phyloP scores from a whole-genome alignment of 2,888 invertebrate species.

The Axea sp. region DNA sequence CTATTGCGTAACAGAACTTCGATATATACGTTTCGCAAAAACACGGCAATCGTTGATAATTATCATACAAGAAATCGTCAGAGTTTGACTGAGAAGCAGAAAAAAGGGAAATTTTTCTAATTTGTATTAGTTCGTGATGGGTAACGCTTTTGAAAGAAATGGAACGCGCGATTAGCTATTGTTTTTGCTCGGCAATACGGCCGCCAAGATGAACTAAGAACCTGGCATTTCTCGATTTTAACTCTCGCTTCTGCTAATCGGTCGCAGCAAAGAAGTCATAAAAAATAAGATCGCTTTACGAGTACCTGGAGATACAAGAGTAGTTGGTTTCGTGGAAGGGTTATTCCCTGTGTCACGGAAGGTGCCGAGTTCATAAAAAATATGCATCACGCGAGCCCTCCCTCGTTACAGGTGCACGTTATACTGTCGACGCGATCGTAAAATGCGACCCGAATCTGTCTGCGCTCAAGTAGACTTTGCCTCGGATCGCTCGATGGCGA shows the following conservation, averaged over 20 bases:
- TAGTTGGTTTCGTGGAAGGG: slow-evolving; percentile 76
- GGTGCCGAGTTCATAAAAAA: slow-evolving; percentile 74
- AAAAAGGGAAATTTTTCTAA: slow-evolving; percentile 38
- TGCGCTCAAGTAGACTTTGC: slow-evolving; percentile 59
- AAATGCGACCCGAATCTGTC: slow-evolving; percentile 76
- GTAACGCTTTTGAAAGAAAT: slow-evolving; percentile 42
- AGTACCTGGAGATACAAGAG: slow-evolving; percentile 76
- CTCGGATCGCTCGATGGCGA: slow-evolving; percentile 37
- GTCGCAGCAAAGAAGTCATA: slow-evolving; percentile 72
- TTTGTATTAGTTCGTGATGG: slow-evolving; percentile 53
- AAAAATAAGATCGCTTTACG: slow-evolving; percentile 76
- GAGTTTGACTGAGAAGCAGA: not conserved
- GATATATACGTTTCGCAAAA: slow-evolving; percentile 21
- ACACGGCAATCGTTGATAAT: slow-evolving; percentile 31
- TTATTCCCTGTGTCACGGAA: slow-evolving; percentile 76
- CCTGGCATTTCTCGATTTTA: slow-evolving; percentile 67
- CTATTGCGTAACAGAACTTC: slow-evolving; percentile 17
- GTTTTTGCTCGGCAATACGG: slow-evolving; percentile 51
- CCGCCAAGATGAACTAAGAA: slow-evolving; percentile 42
- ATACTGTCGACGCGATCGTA: slow-evolving; percentile 68
- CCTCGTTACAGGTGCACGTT: slow-evolving; percentile 66
- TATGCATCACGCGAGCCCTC: slow-evolving; percentile 75
- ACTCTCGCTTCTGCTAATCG: slow-evolving; percentile 72
- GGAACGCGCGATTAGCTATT: slow-evolving; percentile 44
- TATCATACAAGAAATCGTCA: slow-evolving; percentile 38